phyloP scores from a whole-genome alignment of 2,113 vertebrate genomes.

The Oreotragus oreotragus region DNA sequence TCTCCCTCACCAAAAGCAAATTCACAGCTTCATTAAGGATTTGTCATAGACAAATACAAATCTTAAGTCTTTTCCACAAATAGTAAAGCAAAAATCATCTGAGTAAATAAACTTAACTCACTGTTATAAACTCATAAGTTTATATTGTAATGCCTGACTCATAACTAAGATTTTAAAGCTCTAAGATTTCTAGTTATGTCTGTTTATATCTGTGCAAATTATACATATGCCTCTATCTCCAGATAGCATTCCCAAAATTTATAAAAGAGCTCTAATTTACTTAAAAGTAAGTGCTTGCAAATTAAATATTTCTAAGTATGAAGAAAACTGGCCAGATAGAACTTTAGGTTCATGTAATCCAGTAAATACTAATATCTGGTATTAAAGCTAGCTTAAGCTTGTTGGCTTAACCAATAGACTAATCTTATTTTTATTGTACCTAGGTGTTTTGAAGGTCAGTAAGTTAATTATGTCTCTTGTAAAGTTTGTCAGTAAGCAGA shows the following conservation, averaged over 20 bases:
- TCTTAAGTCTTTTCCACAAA: neutral
- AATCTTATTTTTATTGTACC: neutral
- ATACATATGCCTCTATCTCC: neutral
- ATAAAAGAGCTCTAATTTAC: neutral
- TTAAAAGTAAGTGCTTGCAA: neutral
- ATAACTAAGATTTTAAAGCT: neutral
- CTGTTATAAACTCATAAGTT: neutral
- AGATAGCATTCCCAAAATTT: neutral
- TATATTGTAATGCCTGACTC: neutral
- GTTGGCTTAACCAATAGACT: neutral
- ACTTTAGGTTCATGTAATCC: neutral
- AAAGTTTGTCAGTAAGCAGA: neutral
- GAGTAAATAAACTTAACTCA: neutral
- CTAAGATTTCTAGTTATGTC: neutral
- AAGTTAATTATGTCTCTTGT: neutral
- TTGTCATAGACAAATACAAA: neutral
- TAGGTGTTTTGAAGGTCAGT: neutral
- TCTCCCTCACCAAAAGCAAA: neutral
- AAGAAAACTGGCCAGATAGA: neutral
- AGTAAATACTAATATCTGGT: neutral
- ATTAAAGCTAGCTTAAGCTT: neutral
- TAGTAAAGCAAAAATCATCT: neutral
- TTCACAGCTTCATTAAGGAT: neutral
- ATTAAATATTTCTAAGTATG: neutral
- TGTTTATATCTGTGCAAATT: neutral